A percentile compares a stretch with the other conserved stretches of the same genome.
Conservation (phyloP, 2,888 invertebrate genomes). For the Stratiomys singularior region DNA sequence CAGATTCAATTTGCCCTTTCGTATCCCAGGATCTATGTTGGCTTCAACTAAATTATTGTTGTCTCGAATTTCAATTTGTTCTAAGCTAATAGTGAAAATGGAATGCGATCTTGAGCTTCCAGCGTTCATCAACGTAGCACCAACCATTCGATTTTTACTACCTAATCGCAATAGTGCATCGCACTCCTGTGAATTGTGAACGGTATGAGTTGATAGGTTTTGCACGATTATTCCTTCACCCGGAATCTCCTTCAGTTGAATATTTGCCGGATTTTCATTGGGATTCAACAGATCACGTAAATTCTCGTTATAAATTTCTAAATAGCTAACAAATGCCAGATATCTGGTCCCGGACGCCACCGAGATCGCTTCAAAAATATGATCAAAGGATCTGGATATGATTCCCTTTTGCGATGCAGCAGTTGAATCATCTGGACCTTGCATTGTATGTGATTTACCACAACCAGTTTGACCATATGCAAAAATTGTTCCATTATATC, state of each 20-base stretch:
- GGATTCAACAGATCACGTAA: slow-evolving; percentile 89
- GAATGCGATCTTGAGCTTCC: slow-evolving; percentile 88
- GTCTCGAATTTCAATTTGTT: slow-evolving; percentile 73
- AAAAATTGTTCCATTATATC: slow-evolving; percentile 93
- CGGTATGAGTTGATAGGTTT: slow-evolving; percentile 77
- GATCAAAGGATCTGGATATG: slow-evolving; percentile 85
- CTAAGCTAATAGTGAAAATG: slow-evolving; percentile 85
- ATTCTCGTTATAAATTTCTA: slow-evolving; percentile 95
- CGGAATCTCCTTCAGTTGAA: slow-evolving; percentile 68
- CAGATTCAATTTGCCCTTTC: slow-evolving; percentile 82
- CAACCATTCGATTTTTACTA: slow-evolving; percentile 82
- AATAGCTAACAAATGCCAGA: slow-evolving; percentile 70
- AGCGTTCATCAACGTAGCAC: slow-evolving; percentile 90
- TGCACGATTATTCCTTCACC: slow-evolving; percentile 68
- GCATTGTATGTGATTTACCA: slow-evolving; percentile 92
- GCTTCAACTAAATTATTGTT: neutral
- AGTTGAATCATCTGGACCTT: slow-evolving; percentile 67
- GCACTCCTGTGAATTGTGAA: slow-evolving; percentile 82
- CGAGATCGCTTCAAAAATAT: slow-evolving; percentile 86
- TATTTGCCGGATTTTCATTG: slow-evolving; percentile 60
- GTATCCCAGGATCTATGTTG: slow-evolving; percentile 65
- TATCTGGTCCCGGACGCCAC: slow-evolving; percentile 78
- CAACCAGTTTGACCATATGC: slow-evolving; percentile 94
- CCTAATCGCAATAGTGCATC: slow-evolving; percentile 79
- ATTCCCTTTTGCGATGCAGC: slow-evolving; percentile 67